Evolutionary conservation across 2,888 invertebrate species (phyloP), one percentile per base, ranked within the genome.

Genomic region (Zaprionus bogoriensis): DNA sequence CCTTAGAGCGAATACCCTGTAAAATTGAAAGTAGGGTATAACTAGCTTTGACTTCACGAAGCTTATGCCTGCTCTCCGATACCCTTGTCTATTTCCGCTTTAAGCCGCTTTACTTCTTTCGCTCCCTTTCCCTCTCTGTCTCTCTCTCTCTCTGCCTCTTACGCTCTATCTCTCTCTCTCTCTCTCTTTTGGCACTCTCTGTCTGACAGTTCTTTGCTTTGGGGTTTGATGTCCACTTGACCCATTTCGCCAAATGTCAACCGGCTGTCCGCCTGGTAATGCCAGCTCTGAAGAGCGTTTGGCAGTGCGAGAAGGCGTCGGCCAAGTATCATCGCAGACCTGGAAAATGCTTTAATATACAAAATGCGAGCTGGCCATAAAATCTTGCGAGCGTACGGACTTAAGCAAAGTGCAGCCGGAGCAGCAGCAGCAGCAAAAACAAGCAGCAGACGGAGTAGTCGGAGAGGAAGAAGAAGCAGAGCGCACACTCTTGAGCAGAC

Each of bases 151-250:
- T n/a, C n/a, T n/a, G n/a, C n/a, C n/a, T n/a, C n/a, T n/a, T n/a
- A n/a, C n/a, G n/a, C n/a, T n/a, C n/a, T n/a, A n/a, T n/a, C n/a
- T n/a, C n/a, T n/a, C n/a, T n/a, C n/a, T n/a, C n/a, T n/a, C n/a
- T n/a, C n/a, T n/a, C n/a, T n/a, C n/a, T n/a, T n/a, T n/a, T n/a
- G n/a, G n/a, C n/a, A n/a, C n/a, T n/a, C n/a, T n/a, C n/a, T n/a
- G n/a, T 36, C 14, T 36, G 32, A 36, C 32, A 36, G 32, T 36
- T 39, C 20, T 39, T 39, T 32, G n/a, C 25, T 44, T 22, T 23
- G 58, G n/a, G 54, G 39, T 63, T 63, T 58, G 62, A 63, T 63
- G 62, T 52, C 62, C 53, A 60, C 64, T 65, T 55, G 61, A 50
- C 65, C 61, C 65, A 61, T 55, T 51, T 61, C 60, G 38, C 38